A percentile compares a stretch with the other conserved stretches of the same genome.
These are phyloP conservation scores for Lepidurus couesii DNA, from an alignment of 1,140 invertebrate species.

Conservation along the genomic window DNA sequence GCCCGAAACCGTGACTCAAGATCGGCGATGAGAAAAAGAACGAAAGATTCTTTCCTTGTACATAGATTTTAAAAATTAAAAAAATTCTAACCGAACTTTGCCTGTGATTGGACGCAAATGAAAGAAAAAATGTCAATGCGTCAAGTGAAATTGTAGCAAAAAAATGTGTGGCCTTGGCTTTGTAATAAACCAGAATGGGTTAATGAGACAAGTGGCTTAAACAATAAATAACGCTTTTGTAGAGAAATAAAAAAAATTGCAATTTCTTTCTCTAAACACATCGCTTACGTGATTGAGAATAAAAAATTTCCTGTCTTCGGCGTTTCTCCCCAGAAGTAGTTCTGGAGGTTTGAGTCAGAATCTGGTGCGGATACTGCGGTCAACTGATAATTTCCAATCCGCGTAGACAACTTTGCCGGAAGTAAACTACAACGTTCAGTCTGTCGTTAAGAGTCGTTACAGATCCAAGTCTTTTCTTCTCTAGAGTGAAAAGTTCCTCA, in stretches of 20 bases:
- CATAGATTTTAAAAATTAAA: neutral
- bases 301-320: too few species aligned
- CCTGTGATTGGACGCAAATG: constrained; percentile 4
- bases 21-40: neutral
- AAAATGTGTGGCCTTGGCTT: constrained; percentile 1
- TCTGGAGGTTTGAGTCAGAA: neutral
- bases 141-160: neutral
- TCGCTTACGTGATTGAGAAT: too few species aligned
- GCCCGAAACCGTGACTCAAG: constrained; percentile 32
- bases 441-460: too few species aligned
- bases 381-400: neutral
- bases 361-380: neutral
- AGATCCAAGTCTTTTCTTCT: too few species aligned
- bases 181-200: constrained; percentile 1
- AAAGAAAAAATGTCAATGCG: neutral
- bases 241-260: neutral
- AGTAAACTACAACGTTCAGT: too few species aligned
- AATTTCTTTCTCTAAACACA: neutral
- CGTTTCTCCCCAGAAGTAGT: too few species aligned
- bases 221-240: constrained; percentile 4
- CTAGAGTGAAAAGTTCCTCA: neutral
- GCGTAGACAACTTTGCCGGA: neutral
- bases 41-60: neutral
- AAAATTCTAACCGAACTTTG: neutral
- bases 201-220: neutral